phyloP scores from a whole-genome alignment of 2,888 invertebrate genomes.

The Cryptophagus acutangulus region DNA sequence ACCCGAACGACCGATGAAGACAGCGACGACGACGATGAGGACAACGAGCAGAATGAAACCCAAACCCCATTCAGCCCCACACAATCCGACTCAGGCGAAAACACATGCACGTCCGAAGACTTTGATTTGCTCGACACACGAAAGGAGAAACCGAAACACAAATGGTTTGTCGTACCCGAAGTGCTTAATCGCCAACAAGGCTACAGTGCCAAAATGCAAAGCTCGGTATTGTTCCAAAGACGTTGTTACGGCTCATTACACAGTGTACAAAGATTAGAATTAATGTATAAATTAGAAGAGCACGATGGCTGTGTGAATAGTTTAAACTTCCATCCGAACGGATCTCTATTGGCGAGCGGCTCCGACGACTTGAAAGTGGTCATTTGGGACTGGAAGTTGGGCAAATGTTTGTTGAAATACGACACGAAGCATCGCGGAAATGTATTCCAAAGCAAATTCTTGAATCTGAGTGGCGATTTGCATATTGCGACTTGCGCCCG shows the following conservation, averaged over 20 bases:
- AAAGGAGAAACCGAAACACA: conserved; percentile 62
- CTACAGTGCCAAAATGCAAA: conserved; percentile 44
- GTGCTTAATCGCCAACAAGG: conserved; percentile 57
- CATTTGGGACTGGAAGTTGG: conserved; percentile 87
- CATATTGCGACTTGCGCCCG: conserved; percentile 84
- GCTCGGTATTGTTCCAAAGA: conserved; percentile 41
- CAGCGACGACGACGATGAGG: conserved; percentile 9
- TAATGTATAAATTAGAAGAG: conserved; percentile 68
- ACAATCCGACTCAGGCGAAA: too few relatives aligned
- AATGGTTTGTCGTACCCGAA: conserved; percentile 61
- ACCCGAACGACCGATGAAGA: too few relatives aligned
- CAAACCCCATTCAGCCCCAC: conserved; percentile 15
- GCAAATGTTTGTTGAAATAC: conserved; percentile 60
- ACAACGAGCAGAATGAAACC: not conserved
- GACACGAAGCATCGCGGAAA: conserved; percentile 81
- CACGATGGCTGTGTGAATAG: conserved; percentile 92
- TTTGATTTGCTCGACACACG: too few relatives aligned
- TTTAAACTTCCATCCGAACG: conserved; percentile 80
- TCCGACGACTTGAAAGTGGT: conserved; percentile 85
- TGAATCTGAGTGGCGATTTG: conserved; percentile 71
- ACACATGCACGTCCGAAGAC: too few relatives aligned
- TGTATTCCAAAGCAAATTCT: conserved; percentile 87
- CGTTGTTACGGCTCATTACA: conserved; percentile 78
- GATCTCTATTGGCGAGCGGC: conserved; percentile 75
- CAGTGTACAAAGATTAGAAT: conserved; percentile 74